These are phyloP conservation scores for Brenthis ino DNA, from an alignment of 2,888 invertebrate species.

Conservation along the genomic window DNA sequence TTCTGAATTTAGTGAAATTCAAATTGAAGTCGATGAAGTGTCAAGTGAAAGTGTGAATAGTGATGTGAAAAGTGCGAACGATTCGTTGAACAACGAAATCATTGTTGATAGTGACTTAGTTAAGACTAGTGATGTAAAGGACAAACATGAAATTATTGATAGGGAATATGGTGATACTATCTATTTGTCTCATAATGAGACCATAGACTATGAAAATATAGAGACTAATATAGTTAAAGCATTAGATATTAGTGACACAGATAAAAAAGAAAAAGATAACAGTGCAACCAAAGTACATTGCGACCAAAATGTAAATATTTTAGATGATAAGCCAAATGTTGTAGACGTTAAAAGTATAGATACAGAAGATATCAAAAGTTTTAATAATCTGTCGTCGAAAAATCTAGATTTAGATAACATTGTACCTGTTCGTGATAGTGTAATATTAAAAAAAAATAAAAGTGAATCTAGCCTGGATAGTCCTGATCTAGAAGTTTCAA, in stretches of 20 bases:
- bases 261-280: conserved; percentile 56
- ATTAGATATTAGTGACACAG: conserved; percentile 52
- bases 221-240: conserved; percentile 58
- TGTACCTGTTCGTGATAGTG: conserved; percentile 68
- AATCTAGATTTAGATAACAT: conserved; percentile 50
- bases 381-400: conserved; percentile 59
- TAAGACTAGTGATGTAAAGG: conserved; percentile 45
- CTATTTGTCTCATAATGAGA: conserved; percentile 57
- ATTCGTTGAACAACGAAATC: conserved; percentile 35
- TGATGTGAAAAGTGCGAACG: conserved; percentile 31
- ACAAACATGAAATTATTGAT: conserved; percentile 35
- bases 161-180: conserved; percentile 51
- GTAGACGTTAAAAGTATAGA: conserved; percentile 66
- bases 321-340: conserved; percentile 50
- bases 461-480: conserved; percentile 80
- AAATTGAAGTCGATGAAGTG: conserved; percentile 8
- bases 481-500: conserved; percentile 77
- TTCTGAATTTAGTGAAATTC: conserved; percentile 21
- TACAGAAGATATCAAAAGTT: conserved; percentile 68
- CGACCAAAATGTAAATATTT: conserved; percentile 49
- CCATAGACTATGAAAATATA: conserved; percentile 50
- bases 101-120: conserved; percentile 38
- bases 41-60: conserved; percentile 29
- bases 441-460: conserved; percentile 77
- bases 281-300: conserved; percentile 53